These are phyloP conservation scores for Aplysina aerophoba DNA, from an alignment of 37 sponge, comb jelly and placozoan genomes.

Conservation along the genomic window DNA sequence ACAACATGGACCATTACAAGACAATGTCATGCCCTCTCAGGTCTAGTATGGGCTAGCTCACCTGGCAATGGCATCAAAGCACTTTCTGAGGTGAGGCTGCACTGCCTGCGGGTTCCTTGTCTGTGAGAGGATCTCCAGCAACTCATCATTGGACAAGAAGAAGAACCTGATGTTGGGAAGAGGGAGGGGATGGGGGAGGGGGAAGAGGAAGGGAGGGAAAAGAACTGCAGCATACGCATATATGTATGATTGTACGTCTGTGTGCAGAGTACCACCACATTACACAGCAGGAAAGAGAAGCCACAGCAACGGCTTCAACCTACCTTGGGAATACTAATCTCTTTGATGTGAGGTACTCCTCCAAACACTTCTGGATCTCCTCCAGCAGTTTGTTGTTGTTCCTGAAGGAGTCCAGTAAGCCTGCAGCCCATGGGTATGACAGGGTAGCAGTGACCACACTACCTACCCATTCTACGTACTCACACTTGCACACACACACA, in stretches of 20 bases:
- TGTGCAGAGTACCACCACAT: too few species aligned
- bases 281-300: too few species aligned
- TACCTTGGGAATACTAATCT: conserved; percentile 88
- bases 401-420: conserved; percentile 91
- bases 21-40: not conserved
- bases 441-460: not conserved
- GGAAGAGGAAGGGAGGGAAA: too few species aligned
- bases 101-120: conserved; percentile 97
- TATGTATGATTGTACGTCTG: too few species aligned
- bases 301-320: not conserved
- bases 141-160: conserved; percentile 98
- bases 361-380: conserved; percentile 98
- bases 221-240: too few species aligned
- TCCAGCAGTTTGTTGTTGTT: conserved; percentile 87
- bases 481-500: too few species aligned
- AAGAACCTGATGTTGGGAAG: conserved; percentile 60
- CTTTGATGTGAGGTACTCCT: conserved; percentile 95
- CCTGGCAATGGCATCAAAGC: conserved; percentile 97
- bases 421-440: conserved; percentile 24
- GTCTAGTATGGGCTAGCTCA: conserved; percentile 41
- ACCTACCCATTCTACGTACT: too few species aligned
- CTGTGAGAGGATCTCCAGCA: conserved; percentile 97
- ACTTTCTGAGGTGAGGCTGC: conserved; percentile 98
- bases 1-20: not conserved
- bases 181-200: not conserved